These are phyloP conservation scores for Notothenia rossii DNA, from an alignment of 2,113 vertebrate species.

Conservation along the genomic window DNA sequence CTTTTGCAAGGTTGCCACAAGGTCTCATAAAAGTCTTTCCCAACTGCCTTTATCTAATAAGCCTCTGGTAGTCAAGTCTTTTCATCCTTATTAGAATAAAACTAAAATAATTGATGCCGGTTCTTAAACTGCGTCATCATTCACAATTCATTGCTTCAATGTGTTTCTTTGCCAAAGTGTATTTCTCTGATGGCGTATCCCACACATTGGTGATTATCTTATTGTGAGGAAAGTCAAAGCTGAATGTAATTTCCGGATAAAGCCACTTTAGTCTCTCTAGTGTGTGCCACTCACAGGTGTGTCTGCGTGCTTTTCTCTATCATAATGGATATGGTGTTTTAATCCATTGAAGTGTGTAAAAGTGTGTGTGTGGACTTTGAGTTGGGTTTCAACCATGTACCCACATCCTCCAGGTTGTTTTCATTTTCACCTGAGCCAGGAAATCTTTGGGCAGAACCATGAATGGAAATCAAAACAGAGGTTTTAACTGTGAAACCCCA, in stretches of 20 bases:
- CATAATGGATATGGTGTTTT: not conserved
- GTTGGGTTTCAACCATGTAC: conserved; percentile 41
- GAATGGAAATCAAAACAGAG: conserved; percentile 62
- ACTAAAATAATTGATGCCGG: conserved; percentile 14
- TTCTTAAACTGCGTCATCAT: conserved; percentile 1
- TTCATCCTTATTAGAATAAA: conserved; percentile 8
- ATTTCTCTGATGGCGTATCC: not conserved
- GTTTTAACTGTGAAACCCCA: conserved; percentile 26
- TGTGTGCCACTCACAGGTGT: not conserved
- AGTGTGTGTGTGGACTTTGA: not conserved
- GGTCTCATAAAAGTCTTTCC: not conserved
- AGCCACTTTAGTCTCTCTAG: not conserved
- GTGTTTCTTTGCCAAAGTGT: conserved; percentile 5
- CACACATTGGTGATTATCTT: conserved; percentile 18
- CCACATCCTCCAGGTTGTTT: conserved; percentile 37
- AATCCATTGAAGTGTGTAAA: conserved; percentile 15
- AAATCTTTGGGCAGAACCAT: conserved; percentile 56
- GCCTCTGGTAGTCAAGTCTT: conserved; percentile 1
- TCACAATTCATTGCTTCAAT: conserved; percentile 15
- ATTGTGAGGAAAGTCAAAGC: conserved; percentile 15
- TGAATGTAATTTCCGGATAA: conserved; percentile 34
- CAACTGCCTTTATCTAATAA: conserved; percentile 27
- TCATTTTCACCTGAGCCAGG: conserved; percentile 61
- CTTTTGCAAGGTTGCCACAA: conserved; percentile 16
- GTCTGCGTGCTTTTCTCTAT: not conserved